Conservation (phyloP, 1,140 invertebrate genomes). For the Bombus sylvicola region DNA sequence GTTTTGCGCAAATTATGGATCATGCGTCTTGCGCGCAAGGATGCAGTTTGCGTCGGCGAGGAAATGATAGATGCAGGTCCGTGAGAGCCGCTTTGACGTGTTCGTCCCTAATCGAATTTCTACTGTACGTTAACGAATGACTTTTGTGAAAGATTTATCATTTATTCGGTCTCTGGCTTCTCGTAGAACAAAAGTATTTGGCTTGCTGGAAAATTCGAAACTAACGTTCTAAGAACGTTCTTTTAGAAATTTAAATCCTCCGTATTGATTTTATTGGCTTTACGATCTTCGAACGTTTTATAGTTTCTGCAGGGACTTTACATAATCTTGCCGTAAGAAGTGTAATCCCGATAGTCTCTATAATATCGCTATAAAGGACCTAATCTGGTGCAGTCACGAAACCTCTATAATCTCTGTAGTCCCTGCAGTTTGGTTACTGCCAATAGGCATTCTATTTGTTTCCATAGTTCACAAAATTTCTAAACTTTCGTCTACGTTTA, state of each 20-base stretch:
- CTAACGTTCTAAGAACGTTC: not conserved
- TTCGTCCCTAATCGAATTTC: not conserved
- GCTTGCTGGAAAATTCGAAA: no score
- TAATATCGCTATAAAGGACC: slow-evolving; percentile 1
- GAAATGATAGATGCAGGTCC: no score
- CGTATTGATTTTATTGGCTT: not conserved
- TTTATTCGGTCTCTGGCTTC: no score
- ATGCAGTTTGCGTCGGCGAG: not conserved
- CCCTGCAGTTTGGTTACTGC: not conserved
- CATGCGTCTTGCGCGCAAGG: not conserved
- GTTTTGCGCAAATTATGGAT: slow-evolving; percentile 31
- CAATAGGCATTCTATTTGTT: not conserved
- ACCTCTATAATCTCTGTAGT: not conserved
- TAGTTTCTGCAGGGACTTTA: not conserved
- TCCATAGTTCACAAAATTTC: not conserved
- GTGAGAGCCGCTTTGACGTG: not conserved
- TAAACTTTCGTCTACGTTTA: not conserved
- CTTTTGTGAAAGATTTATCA: no score
- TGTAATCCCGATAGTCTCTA: not conserved
- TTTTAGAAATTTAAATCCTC: not conserved
- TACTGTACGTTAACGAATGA: not conserved
- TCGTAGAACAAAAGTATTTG: no score
- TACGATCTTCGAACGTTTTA: not conserved
- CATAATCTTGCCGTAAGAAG: not conserved
- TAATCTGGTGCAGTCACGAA: not conserved